Evolutionary conservation across 2,113 vertebrate species (phyloP), one percentile per base, ranked within the genome.

Genomic region (Chaetodon auriga): DNA sequence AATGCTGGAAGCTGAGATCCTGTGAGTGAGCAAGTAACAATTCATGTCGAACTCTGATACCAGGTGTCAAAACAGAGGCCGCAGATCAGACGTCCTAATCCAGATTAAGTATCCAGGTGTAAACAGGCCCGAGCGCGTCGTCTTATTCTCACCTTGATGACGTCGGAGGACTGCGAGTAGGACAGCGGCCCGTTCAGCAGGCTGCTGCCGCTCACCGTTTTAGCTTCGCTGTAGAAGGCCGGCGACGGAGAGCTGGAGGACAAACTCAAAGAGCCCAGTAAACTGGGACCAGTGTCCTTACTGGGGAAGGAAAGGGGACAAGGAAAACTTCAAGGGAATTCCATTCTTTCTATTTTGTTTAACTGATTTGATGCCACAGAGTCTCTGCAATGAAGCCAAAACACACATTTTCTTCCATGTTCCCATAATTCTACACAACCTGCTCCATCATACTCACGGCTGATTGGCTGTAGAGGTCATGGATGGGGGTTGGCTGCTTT

Each of bases 111-210:
- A 41, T 41, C 41, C 41, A 41, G 41, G 9, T 18, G 57, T 16
- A 5, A 25, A 57, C 30, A 30, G 30, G 41, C 41, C 9, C 6
- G 21, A 5, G 21, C 0, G 13, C 0, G 9, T 21, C 30, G 70
- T 21, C 12, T 0, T 1, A 2, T 13, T 58, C 89, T 94, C 83
- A 96, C 97, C 96, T 98, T 97, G 86, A 97, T 95, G 87, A 93
- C 92, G 0, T 97, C 96, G 0, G 89, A 82, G 63, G 96, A 68
- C 41, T 96, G 90, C 7, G 95, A 96, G 90, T 97, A 98, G 66
- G 96, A 96, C 16, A 96, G 95, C 0, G 97, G 96, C 2, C 97
- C 97, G 0, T 97, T 97, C 81, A 97, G 94, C 55, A 97, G 94
- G 70, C 94, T 83, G 74, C 95, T 80, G 19, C 95, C 89, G 43